phyloP scores from a whole-genome alignment of 2,113 vertebrate genomes.

The Buteo buteo region DNA sequence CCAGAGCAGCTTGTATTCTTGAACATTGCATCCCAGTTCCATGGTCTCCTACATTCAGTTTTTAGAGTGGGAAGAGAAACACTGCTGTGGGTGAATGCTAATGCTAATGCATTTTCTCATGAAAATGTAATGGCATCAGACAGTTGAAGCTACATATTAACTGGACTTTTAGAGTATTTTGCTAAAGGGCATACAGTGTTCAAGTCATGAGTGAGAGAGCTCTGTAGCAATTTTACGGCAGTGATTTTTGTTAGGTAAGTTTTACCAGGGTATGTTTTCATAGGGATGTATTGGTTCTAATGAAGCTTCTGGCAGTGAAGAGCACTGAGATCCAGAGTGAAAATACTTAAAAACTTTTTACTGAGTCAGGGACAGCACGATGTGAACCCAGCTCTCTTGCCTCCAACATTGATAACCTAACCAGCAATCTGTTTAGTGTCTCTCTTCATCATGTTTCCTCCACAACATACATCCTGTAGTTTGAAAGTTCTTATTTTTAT shows the following conservation, averaged over 20 bases:
- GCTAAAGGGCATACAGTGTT: not conserved
- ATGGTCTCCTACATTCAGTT: not conserved
- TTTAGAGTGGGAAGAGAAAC: not conserved
- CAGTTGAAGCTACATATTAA: not conserved
- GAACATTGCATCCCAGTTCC: not conserved
- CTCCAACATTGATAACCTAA: not conserved
- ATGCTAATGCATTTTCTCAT: not conserved
- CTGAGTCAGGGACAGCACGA: not conserved
- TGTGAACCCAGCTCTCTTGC: not conserved
- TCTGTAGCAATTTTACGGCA: not conserved
- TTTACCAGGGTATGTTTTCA: not conserved
- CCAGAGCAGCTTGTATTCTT: not conserved
- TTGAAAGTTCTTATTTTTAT: not conserved
- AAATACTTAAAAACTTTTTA: not conserved
- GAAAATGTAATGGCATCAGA: not conserved
- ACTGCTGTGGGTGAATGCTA: not conserved
- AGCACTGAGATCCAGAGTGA: not conserved
- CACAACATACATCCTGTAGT: not conserved
- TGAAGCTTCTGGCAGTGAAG: not conserved
- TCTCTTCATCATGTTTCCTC: not conserved
- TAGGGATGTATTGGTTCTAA: not conserved
- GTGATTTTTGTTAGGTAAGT: not conserved
- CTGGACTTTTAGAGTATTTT: not conserved
- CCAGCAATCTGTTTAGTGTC: not conserved
- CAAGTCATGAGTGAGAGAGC: not conserved